These are phyloP conservation scores for Archocentrus centrarchus DNA, from an alignment of 2,113 vertebrate genomes.

Conservation along the genomic window DNA sequence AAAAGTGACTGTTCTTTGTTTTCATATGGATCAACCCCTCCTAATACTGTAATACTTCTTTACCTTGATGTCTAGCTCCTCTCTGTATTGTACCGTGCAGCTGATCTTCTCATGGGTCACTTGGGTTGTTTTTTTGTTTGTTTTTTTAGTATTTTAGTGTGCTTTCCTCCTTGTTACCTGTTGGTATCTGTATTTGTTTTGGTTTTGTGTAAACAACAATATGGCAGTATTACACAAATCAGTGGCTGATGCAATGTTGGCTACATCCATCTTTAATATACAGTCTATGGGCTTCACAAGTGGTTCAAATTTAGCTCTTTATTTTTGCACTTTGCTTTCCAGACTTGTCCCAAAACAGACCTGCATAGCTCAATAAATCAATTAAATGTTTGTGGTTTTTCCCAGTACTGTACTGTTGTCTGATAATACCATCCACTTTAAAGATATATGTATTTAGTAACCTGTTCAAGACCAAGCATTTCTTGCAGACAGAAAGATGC, in stretches of 20 bases:
- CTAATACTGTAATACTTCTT: background rate
- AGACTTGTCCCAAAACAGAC: background rate
- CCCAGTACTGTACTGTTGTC: background rate
- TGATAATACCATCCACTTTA: background rate
- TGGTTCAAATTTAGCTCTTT: background rate
- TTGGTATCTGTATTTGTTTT: background rate
- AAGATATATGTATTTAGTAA: background rate
- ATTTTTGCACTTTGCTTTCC: slow-evolving; percentile 9
- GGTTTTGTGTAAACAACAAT: no score
- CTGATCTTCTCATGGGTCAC: no score
- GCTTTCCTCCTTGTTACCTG: background rate
- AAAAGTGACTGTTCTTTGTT: background rate
- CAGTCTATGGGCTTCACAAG: background rate
- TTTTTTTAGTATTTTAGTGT: background rate
- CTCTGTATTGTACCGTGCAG: no score
- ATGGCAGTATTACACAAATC: background rate
- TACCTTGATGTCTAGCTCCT: background rate
- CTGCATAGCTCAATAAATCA: background rate
- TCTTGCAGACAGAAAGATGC: background rate
- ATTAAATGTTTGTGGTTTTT: background rate
- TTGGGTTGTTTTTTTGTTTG: background rate
- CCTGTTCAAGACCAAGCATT: background rate
- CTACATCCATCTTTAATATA: background rate
- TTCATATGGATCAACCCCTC: background rate
- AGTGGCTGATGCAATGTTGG: background rate